Evolutionary conservation across 2,113 vertebrate species (phyloP), one percentile per base, ranked within the genome.

Genomic region (Halichoerus grypus): DNA sequence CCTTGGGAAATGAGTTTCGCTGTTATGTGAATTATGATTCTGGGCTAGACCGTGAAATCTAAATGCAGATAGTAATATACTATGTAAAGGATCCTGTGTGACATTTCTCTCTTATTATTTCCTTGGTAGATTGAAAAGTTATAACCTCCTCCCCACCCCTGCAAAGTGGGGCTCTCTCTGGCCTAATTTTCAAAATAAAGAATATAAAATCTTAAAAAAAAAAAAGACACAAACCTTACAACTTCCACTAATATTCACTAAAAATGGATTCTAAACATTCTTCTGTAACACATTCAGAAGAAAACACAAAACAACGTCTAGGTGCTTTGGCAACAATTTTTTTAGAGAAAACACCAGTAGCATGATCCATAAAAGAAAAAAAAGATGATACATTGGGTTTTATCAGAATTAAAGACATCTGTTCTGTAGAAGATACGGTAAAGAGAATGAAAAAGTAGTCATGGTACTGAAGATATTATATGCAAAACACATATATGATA

Each of bases 1-100:
- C 99, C 96, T 94, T 99, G 97, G 99, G 99, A 83, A 99, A 99
- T 28, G 99, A 99, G 96, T 99, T 99, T 97, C 98, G 99, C 86
- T 99, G 99, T 83, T 99, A 99, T 0, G 98, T 99, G 84, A 99
- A 99, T 98, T 99, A 99, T 57, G 97, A 98, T 46, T 99, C 99
- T 10, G 97, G 94, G 33, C 99, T 99, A 76, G 98, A 99, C 92
- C 92, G 7, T 79, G 83, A 98, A 19, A 31, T 49, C 13, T 96
- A 61, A 87, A 1, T 77, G 26, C 42, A 91, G 86, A 49, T 6
- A 28, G 51, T 51, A 9, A 6, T 28, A 1, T 13, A 24, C n/a
- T 21, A 22, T 7, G 67, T 55, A 42, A 51, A 87, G 36, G 55
- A 3, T 49, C n/a, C 65, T 15, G 0, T 36, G 69, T 8, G 63